Evolutionary conservation across 2,113 vertebrate genomes (phyloP), one percentile per base, ranked within the genome.

Genomic region (Calyptomena viridis): DNA sequence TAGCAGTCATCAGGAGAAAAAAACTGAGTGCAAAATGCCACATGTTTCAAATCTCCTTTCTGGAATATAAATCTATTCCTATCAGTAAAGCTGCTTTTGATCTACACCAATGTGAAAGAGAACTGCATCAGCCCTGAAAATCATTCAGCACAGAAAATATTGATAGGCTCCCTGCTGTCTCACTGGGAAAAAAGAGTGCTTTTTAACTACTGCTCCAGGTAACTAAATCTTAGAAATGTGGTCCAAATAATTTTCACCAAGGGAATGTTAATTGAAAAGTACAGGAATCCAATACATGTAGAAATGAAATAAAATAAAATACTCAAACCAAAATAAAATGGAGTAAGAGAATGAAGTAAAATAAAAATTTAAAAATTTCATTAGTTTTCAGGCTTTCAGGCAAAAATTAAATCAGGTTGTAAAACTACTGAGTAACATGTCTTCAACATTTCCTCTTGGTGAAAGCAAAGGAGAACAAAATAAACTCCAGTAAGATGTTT

Each of bases 161-260:
- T 89, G 86, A 87, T 95, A 30, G 66, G 18, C 13, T 96, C 24
- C 39, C 72, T 84, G 35, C 55, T 96, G 80, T 81, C 72, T 92
- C 71, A 64, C 58, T 93, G 47, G 78, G 59, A 59, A 72, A 90
- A 81, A 94, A 91, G n/a, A 59, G 27, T 89, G 67, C 18, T 74
- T 81, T 96, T 95, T 79, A 87, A 83, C 52, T 92, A 93, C 55
- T 47, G 78, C 91, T 90, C 31, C 22, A 94, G 68, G 47, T 76
- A 97, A 81, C 35, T 90, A 90, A 92, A 91, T 72, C 92, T 42
- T 84, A 77, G 84, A 87, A 95, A 91, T 89, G 47, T 74, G 55
- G 50, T 66, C 40, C 47, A 96, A 93, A 94, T 95, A 6, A 94
- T 79, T 89, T 81, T 40, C 50, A 59, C 21, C 40, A 90, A 50